A percentile compares a stretch with the other conserved stretches of the same genome.
Evolutionary conservation across 2,888 invertebrate species (phyloP).

Genomic region (Catotricha subobsoleta): DNA sequence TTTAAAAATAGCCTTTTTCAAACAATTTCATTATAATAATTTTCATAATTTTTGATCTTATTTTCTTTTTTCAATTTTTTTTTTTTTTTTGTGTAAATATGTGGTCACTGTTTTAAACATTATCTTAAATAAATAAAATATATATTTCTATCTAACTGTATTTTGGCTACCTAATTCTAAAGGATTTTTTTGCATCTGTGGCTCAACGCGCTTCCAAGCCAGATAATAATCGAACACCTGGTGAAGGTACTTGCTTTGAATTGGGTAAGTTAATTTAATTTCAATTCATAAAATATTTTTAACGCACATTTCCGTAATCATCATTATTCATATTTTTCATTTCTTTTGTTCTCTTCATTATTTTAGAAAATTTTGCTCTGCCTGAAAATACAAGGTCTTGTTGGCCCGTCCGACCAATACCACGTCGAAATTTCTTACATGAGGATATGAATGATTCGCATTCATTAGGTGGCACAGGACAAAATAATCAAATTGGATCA

Average conservation of each 20-base stretch:
- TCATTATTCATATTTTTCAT: no score
- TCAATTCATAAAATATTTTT: background rate
- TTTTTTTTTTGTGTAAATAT: no score
- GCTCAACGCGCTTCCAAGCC: slow-evolving; percentile 6
- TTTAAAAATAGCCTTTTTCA: no score
- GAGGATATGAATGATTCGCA: slow-evolving; percentile 8
- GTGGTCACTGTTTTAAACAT: no score
- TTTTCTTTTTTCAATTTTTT: no score
- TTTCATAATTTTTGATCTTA: no score
- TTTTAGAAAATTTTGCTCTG: slow-evolving; percentile 15
- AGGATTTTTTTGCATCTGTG: slow-evolving; percentile 21
- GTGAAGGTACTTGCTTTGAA: slow-evolving; percentile 14
- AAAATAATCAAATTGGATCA: background rate
- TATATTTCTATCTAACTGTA: no score
- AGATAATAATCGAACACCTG: slow-evolving; percentile 2
- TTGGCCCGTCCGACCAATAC: slow-evolving; percentile 27
- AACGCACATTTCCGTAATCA: background rate
- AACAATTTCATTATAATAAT: no score
- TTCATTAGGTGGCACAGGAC: background rate
- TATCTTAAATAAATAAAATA: no score
- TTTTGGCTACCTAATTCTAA: no score
- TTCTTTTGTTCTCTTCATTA: background rate
- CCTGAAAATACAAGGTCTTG: slow-evolving; percentile 26
- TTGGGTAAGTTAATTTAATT: slow-evolving; percentile 13
- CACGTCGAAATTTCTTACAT: slow-evolving; percentile 15